Base-by-base conservation (phyloP, 37 sponge, comb jelly and placozoan genomes). In the Haliclona indistincta region DNA sequence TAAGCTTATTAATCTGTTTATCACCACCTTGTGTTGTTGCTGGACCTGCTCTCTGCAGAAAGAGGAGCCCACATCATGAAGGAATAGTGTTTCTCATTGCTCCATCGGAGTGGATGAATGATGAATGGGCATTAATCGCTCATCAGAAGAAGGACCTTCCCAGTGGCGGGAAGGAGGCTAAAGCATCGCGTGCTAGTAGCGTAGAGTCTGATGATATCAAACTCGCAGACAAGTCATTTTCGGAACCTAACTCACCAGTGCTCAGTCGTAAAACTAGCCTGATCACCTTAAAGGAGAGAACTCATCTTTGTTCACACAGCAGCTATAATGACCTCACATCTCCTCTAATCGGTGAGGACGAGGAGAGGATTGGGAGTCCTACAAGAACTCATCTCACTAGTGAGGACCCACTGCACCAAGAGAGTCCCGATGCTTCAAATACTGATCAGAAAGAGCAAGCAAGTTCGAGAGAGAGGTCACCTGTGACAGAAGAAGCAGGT, bases 31-130 rank as follows among this genome's bases (percentile, higher is more conserved):
- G 3, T 38, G 25, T 29, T 37, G 15, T 33, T n/a, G n/a, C n/a
- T n/a, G n/a, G n/a, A n/a, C n/a, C n/a, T n/a, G n/a, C n/a, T n/a
- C 11, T 58, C n/a, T n/a, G 11, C 25, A 58, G 60, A 26, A 58
- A 58, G 28, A 6, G 23, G 26, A 58, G 60, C n/a, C 13, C 6
- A 6, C 25, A 7, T 20, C 60, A 58, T 58, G 60, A 58, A n/a
- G 60, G 60, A n/a, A n/a, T 58, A 58, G 60, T 58, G 6, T 58
- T 25, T 20, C 60, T 58, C 28, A 58, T 58, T 25, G 13, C 60
- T 58, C 60, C 60, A 58, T 11, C 26, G 7, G 60, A 58, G n/a
- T 58, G 60, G 60, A 20, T 20, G 25, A 6, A 20, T 25, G 26
- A 58, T 11, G 60, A 20, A 25, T 25, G 28, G 26, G 60, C 11